Evolutionary conservation across 2,888 invertebrate genomes (phyloP).

Genomic region (Mesorhabditis spiculigera): DNA sequence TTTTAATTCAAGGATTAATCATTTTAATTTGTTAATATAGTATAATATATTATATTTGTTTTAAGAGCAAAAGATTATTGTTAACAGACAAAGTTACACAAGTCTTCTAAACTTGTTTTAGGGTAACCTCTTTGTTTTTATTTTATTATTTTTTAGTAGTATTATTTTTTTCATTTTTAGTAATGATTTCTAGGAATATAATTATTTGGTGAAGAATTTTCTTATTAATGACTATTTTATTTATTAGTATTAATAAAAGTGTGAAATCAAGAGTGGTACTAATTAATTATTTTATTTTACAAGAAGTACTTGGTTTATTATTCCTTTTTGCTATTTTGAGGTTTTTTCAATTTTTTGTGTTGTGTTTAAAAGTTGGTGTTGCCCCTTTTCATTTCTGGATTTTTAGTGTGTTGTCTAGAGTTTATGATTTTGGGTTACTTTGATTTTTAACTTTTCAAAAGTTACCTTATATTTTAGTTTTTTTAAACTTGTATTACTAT

Average conservation of each 20-base stretch:
- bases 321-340: conserved; percentile 26
- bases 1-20: conserved; percentile 48
- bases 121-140: conserved; percentile 40
- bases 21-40: conserved; percentile 36
- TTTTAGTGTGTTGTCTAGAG: conserved; percentile 31
- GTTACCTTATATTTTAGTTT: conserved; percentile 70
- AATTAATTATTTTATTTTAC: conserved; percentile 39
- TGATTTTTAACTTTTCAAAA: conserved; percentile 44
- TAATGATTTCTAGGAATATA: conserved; percentile 22
- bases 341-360: conserved; percentile 33
- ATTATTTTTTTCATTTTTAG: conserved; percentile 22
- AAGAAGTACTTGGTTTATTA: conserved; percentile 32
- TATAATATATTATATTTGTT: conserved; percentile 48
- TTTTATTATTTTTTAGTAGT: conserved; percentile 29
- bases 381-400: conserved; percentile 36
- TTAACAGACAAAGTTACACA: conserved; percentile 37
- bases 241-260: conserved; percentile 31
- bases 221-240: conserved; percentile 33
- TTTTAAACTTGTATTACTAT: conserved; percentile 29
- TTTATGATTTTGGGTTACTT: conserved; percentile 28
- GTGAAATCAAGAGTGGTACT: conserved; percentile 26
- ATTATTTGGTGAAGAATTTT: conserved; percentile 34
- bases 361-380: conserved; percentile 33
- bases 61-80: conserved; percentile 46
- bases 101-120: conserved; percentile 45